These are phyloP conservation scores for Oryzias melastigma DNA, from an alignment of 2,113 vertebrate species.

Conservation along the genomic window DNA sequence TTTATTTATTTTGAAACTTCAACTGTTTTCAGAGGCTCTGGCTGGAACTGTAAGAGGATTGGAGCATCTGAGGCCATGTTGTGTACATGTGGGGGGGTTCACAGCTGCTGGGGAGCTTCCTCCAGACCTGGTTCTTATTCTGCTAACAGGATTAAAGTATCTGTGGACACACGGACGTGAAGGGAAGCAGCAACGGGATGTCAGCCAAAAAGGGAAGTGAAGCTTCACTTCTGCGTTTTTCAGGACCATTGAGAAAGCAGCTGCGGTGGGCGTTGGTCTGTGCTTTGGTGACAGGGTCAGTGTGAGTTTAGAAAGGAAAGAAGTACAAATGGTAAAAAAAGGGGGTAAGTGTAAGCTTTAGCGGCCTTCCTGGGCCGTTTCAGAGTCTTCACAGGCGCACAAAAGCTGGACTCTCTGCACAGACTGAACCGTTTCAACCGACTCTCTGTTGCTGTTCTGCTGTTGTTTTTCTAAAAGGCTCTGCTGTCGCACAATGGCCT, in stretches of 20 bases:
- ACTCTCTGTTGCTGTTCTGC: slow-evolving; percentile 61
- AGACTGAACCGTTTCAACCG: slow-evolving; percentile 39
- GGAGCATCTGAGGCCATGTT: slow-evolving; percentile 50
- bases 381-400: slow-evolving; percentile 44
- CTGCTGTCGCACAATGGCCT: slow-evolving; percentile 55
- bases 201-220: slow-evolving; percentile 24
- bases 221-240: slow-evolving; percentile 24
- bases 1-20: background rate
- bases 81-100: slow-evolving; percentile 32
- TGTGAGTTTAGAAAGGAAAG: background rate
- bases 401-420: slow-evolving; percentile 43
- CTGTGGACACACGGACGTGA: slow-evolving; percentile 26
- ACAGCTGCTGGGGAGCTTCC: slow-evolving; percentile 29
- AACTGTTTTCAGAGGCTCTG: slow-evolving; percentile 17
- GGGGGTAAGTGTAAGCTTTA: slow-evolving; percentile 1
- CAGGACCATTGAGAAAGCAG: slow-evolving; percentile 28
- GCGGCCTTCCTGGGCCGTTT: slow-evolving; percentile 33
- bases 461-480: slow-evolving; percentile 43
- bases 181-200: slow-evolving; percentile 29
- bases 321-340: background rate
- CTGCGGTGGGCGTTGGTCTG: background rate
- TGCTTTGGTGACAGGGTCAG: background rate
- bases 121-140: slow-evolving; percentile 39
- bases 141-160: slow-evolving; percentile 70
- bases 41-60: slow-evolving; percentile 68